Base-by-base conservation (phyloP, 2,888 invertebrate species). In the Hirtodrosophila alboralis region DNA sequence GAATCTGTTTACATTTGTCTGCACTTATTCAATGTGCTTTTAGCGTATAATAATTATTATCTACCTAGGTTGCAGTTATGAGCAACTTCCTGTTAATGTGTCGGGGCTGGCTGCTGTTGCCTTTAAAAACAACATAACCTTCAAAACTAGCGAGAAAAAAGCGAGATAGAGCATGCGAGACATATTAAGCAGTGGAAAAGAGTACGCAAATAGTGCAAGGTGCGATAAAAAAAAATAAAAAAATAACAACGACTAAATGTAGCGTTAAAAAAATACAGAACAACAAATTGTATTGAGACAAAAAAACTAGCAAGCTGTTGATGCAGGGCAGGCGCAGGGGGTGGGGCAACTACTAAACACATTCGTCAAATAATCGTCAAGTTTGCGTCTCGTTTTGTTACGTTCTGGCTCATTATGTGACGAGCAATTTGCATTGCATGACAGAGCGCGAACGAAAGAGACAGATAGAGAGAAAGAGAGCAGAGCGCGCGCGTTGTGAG, bases 401-500 rank as follows among this genome's bases (percentile, higher is more conserved):
- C 41, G 60, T 49, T 69, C 49, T 28, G 52, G 57, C 65, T 80
- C 70, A 77, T 77, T 84, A 84, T 77, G 84, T 80, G 80, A 84
- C 61, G 62, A 57, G 64, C 64, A 65, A 64, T 75, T 62, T 73
- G 57, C 74, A 58, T 66, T 41, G 43, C 33, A 44, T 7, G 48
- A 28, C 13, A 26, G 31, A 26, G 38, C 13, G 44, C 3, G 40
- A 57, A 7, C 5, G 13, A 28, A 30, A 13, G 9, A 18, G 21
- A 1, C 14, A 30, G n/a, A n/a, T 31, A 8, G 27, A 8, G 41
- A 18, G 14, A 23, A 23, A 2, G 14, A 3, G 14, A 12, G 8
- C 0, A 18, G 13, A 9, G 1, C 10, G 1, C 52, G 26, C 66
- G 9, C n/a, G 1, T 45, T 36, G 12, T 38, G 13, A 14, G 40